These are phyloP conservation scores for Amazona guildingii DNA, from an alignment of 2,113 vertebrate species.

Conservation along the genomic window DNA sequence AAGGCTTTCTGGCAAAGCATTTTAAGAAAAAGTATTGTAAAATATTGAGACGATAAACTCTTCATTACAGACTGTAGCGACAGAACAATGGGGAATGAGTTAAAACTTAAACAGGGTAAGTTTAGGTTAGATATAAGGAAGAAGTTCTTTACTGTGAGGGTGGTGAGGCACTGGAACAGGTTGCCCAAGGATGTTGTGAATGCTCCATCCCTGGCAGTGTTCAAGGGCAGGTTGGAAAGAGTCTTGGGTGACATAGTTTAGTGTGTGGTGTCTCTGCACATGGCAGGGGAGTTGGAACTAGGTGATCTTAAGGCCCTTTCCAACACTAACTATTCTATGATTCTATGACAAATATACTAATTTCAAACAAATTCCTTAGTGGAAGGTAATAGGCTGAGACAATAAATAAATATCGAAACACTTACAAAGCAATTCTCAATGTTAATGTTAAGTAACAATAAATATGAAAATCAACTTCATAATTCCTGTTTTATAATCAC, in stretches of 20 bases:
- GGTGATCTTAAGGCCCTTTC: neutral
- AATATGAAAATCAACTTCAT: neutral
- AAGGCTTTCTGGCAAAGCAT: neutral
- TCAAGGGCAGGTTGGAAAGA: neutral
- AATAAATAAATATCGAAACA: neutral
- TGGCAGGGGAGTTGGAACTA: neutral
- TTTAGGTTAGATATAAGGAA: neutral
- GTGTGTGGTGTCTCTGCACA: neutral
- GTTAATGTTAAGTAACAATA: neutral
- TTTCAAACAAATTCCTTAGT: neutral
- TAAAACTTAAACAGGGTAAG: neutral
- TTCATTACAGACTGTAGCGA: neutral
- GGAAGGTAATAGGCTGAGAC: neutral
- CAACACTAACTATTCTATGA: neutral
- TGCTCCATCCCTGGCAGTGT: neutral
- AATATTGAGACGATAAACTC: neutral
- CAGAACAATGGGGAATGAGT: neutral
- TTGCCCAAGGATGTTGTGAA: neutral
- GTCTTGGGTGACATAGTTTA: neutral
- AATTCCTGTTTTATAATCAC: neutral
- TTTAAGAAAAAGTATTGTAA: neutral
- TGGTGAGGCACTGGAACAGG: neutral
- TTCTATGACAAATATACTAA: neutral
- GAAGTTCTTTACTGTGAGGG: neutral
- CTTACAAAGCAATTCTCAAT: neutral